Evolutionary conservation across 2,888 invertebrate species (phyloP), one percentile per base, ranked within the genome.

Genomic region (Nysson spinosus): DNA sequence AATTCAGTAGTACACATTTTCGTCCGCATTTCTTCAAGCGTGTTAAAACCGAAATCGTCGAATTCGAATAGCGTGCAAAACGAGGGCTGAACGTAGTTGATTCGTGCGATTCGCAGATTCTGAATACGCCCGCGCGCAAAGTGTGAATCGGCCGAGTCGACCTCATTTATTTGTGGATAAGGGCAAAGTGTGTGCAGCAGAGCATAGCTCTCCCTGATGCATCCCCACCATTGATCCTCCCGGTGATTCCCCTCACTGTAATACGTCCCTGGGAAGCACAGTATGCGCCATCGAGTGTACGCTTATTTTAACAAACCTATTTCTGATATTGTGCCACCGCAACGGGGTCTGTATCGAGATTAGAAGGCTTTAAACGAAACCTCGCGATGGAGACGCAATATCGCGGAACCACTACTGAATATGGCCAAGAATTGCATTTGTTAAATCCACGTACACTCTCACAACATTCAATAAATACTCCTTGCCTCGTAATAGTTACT

Each of bases 271-370:
- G 78, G 64, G 64, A 63, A 55, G 63, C 65, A 47, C 75, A 72
- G 70, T 66, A 62, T 69, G 72, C 75, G 75, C 68, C 77, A 69
- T 69, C 72, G 67, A 77, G 73, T 73, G 75, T 79, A 78, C 75
- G 79, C 76, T 80, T 80, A 80, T 80, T 80, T 80, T 79, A 80
- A 80, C 79, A 80, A 80, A 76, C 79, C 79, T 80, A 80, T 80
- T 80, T 80, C 80, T 79, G 79, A 80, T 80, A 79, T 79, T 78
- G 79, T 74, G 80, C 75, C 79, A 72, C 74, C 74, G 66, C 67
- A 55, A 71, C 65, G 71, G 61, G 46, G 62, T 44, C 74, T 76
- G 72, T 74, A 79, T 79, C 74, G 74, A 72, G 79, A 79, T 80
- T 79, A 78, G 77, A 78, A 77, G 73, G 65, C 71, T 80, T 77